These are phyloP conservation scores for Oncorhynchus clarkii DNA, from an alignment of 2,113 vertebrate genomes.

Conservation along the genomic window DNA sequence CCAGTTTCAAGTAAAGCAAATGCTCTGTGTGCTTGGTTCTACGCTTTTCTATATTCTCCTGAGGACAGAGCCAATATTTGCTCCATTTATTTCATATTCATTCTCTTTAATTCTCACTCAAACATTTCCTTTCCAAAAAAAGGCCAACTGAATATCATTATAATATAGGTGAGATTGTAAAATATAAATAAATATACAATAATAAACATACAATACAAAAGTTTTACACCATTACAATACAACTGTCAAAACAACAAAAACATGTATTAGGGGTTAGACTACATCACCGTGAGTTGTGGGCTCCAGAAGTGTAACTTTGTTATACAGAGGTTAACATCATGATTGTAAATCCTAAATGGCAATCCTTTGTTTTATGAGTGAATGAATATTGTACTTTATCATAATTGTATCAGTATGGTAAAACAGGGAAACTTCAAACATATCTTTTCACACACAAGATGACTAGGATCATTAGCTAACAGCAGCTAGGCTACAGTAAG, in stretches of 20 bases:
- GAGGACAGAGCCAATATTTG: not conserved
- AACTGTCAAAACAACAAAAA: constrained; percentile 21
- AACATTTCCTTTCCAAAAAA: not conserved
- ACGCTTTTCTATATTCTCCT: not conserved
- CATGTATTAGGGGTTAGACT: not conserved
- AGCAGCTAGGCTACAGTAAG: not conserved
- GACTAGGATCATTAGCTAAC: constrained; percentile 17
- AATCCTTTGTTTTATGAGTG: not conserved
- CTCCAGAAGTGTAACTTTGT: not conserved
- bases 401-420: too few species aligned
- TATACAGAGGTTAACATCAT: not conserved
- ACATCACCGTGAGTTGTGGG: not conserved
- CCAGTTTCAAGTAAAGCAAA: constrained; percentile 18
- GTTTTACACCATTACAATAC: constrained; percentile 28
- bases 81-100: not conserved
- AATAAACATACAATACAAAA: not conserved
- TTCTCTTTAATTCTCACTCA: not conserved
- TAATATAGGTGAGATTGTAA: constrained; percentile 27
- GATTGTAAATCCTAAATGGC: not conserved
- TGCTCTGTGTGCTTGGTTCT: constrained; percentile 29
- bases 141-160: constrained; percentile 9
- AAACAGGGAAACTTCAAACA: not conserved
- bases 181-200: too few species aligned
- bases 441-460: not conserved
- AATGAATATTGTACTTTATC: not conserved